A percentile compares a stretch with the other conserved stretches of the same genome.
Conservation (phyloP, 2,888 invertebrate genomes). For the Sepioteuthis lessoniana region DNA sequence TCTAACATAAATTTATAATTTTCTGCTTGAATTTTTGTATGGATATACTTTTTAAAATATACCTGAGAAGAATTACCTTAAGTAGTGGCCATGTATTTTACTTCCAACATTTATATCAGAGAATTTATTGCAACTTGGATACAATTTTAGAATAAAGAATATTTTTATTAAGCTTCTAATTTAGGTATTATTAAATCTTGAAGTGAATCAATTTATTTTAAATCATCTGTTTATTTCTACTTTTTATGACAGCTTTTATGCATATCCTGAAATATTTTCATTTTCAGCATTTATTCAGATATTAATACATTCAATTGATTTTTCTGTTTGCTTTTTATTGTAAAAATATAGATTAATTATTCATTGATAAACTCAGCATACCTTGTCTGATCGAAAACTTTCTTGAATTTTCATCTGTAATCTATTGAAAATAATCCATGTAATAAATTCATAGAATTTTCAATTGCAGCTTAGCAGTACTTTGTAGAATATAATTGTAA, state of each 20-base stretch:
- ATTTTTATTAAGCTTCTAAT: not conserved
- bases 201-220: not conserved
- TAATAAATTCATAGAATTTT: too few relatives aligned
- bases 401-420: not conserved
- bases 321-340: not conserved
- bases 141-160: not conserved
- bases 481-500: not conserved
- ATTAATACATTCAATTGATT: slow-evolving; percentile 16
- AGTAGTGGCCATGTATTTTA: not conserved
- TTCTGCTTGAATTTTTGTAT: not conserved
- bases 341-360: not conserved
- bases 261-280: not conserved
- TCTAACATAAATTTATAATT: not conserved
- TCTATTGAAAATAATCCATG: not conserved
- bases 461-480: too few relatives aligned
- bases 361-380: slow-evolving; percentile 33
- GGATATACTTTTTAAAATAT: not conserved
- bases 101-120: not conserved
- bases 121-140: not conserved
- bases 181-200: not conserved
- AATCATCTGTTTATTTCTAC: not conserved
- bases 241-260: not conserved
- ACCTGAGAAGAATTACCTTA: not conserved
- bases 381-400: not conserved
- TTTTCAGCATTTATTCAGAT: slow-evolving; percentile 17